These are phyloP conservation scores for Spea multiplicata DNA, from an alignment of 2,113 vertebrate species.

Conservation along the genomic window DNA sequence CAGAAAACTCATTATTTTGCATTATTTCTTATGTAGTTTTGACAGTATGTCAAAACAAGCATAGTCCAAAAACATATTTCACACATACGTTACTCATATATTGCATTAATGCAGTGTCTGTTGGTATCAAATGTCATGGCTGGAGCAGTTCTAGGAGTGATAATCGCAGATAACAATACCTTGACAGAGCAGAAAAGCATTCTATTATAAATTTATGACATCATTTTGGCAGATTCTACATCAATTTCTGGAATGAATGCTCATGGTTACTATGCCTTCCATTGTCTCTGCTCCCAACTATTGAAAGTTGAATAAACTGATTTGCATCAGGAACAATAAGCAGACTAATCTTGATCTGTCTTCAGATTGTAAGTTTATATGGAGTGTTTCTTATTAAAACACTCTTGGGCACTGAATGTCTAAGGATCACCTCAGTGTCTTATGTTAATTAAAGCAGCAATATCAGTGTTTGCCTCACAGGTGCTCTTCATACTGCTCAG, in stretches of 20 bases:
- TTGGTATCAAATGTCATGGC: conserved; percentile 3
- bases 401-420: no score
- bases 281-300: background rate
- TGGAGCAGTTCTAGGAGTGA: background rate
- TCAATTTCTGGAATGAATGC: background rate
- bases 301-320: no score
- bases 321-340: no score
- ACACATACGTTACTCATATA: background rate
- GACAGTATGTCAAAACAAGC: background rate
- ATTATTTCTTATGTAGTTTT: background rate
- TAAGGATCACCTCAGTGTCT: no score
- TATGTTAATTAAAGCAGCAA: no score
- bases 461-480: no score
- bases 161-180: conserved; percentile 19
- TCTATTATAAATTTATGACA: conserved; percentile 2
- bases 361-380: no score
- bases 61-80: background rate
- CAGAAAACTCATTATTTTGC: no score
- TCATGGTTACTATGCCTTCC: background rate
- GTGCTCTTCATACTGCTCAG: no score
- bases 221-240: background rate
- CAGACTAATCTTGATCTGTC: no score
- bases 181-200: conserved; percentile 1
- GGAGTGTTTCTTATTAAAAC: no score
- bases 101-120: background rate